Percentiles rank a stretch among this genome's conserved stretches.
Evolutionary conservation across 2,797 vertebrate genomes (phyloP).

Genomic region (Poecilia picta): DNA sequence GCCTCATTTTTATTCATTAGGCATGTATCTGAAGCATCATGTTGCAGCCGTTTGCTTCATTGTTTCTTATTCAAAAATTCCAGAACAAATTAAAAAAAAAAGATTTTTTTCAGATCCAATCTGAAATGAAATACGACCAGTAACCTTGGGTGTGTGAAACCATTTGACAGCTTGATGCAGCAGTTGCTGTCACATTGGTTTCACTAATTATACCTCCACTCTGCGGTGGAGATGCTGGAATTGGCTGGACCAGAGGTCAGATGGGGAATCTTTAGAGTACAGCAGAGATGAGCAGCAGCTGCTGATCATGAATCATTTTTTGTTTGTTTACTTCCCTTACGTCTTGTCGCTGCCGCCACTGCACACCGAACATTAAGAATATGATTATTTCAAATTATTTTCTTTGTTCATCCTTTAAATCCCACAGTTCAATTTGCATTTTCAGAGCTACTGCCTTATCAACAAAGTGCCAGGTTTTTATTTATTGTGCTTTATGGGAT

Average conservation of each 20-base stretch:
- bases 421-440: constrained; percentile 42
- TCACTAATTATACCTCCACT: constrained; percentile 60
- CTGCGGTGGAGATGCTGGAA: constrained; percentile 50
- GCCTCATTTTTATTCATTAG: background rate
- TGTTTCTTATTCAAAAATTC: constrained; percentile 4
- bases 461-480: constrained; percentile 45
- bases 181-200: constrained; percentile 62
- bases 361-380: background rate
- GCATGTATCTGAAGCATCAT: background rate
- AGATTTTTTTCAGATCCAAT: background rate
- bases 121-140: constrained; percentile 41
- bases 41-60: background rate
- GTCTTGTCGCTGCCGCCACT: background rate
- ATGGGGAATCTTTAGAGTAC: constrained; percentile 27
- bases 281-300: constrained; percentile 13
- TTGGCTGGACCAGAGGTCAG: constrained; percentile 49
- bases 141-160: constrained; percentile 58
- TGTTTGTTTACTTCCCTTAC: constrained; percentile 23
- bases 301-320: constrained; percentile 22
- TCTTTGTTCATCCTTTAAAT: constrained; percentile 37
- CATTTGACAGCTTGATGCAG: constrained; percentile 53
- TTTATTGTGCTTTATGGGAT: constrained; percentile 43
- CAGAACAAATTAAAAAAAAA: background rate
- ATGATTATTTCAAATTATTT: constrained; percentile 21
- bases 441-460: constrained; percentile 44